Evolutionary conservation across 2,113 vertebrate species (phyloP).

Genomic region (Phodopus roborovskii): DNA sequence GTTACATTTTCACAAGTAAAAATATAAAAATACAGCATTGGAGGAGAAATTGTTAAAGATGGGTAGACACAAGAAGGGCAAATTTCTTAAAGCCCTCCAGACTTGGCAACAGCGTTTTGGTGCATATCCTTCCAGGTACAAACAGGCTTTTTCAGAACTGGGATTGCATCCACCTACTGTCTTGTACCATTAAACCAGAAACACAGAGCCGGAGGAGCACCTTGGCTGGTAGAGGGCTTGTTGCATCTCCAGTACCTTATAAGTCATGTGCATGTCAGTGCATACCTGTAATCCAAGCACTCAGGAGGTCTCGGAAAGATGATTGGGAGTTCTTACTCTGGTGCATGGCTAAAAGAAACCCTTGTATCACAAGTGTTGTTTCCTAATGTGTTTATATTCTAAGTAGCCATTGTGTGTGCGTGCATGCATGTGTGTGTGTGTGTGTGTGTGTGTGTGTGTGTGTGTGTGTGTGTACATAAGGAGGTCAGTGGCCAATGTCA

Average conservation of each 20-base stretch:
- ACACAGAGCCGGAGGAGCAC: background rate
- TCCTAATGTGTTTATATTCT: background rate
- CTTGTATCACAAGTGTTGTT: background rate
- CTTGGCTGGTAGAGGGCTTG: background rate
- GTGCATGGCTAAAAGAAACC: background rate
- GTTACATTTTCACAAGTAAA: conserved; percentile 37
- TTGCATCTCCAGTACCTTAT: background rate
- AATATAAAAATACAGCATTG: background rate
- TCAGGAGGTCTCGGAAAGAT: background rate
- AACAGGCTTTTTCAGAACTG: background rate
- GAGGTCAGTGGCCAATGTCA: background rate
- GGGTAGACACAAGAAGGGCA: background rate
- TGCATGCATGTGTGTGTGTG: background rate
- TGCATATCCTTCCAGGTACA: background rate
- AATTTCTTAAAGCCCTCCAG: background rate
- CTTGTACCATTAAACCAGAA: background rate
- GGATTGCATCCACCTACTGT: background rate
- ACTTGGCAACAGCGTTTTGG: background rate
- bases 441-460: background rate
- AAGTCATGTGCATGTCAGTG: background rate
- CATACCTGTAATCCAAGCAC: background rate
- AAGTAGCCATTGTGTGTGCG: background rate
- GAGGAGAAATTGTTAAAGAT: background rate
- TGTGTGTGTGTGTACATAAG: background rate
- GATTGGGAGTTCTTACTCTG: background rate